Evolutionary conservation across 2,113 vertebrate species (phyloP), one percentile per base, ranked within the genome.

Genomic region (Macrotus californicus): DNA sequence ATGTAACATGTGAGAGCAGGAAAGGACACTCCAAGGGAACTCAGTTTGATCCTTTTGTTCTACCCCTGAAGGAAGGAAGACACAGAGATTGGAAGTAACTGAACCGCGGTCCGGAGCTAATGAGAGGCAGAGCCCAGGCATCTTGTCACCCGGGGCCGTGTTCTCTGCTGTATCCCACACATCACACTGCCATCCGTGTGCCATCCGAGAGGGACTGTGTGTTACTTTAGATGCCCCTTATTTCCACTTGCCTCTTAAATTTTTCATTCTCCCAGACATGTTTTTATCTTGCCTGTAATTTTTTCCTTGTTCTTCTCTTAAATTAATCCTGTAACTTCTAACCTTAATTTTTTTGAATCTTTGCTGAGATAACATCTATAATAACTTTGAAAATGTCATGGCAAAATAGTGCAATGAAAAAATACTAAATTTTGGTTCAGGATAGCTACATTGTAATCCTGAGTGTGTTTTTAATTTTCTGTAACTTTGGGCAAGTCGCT

Each of bases 91-190:
- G 31, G 10, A 29, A 48, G 11, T 13, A 36, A 26, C n/a, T 29
- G 18, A 59, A 21, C 14, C n/a, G 0, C 0, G 2, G 52, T 21
- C 16, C 34, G 26, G 5, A 46, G 67, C 24, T 24, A 14, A 54
- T 0, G 70, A 39, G 54, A 64, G 59, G 77, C 52, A 24, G 50
- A 43, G 22, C 6, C 12, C 50, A 16, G 61, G 70, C 3, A 1
- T 13, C 15, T 22, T 13, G 16, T 26, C 3, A 29, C 34, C 9
- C 2, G 3, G 31, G 0, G 3, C 18, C 9, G 29, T 15, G 7
- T 29, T 84, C n/a, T 76, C 73, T 36, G 19, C 19, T 89, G 1
- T 1, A 31, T 16, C 41, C 64, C 61, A 7, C 56, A 12, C 0
- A 0, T 52, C 41, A 39, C 29, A 7, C 43, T 4, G 3, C 31